Evolutionary conservation across 2,888 invertebrate genomes (phyloP), one percentile per base, ranked within the genome.

Genomic region (Apamea anceps): DNA sequence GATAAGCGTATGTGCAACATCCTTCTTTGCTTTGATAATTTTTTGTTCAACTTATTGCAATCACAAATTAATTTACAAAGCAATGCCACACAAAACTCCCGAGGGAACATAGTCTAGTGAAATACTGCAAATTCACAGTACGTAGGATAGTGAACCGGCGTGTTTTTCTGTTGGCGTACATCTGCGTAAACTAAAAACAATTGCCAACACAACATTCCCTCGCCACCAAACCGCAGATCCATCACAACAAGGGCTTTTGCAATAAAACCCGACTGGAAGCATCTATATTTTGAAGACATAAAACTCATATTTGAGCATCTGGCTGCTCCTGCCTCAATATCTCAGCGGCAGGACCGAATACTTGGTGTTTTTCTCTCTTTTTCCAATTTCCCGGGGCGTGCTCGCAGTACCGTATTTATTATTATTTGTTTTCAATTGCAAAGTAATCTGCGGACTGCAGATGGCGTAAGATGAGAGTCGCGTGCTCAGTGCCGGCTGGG

Each of bases 371-470:
- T 94, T 94, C 92, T 94, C 92, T 93, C 92, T 94, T 95, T 95
- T 95, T 95, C 94, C 95, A 95, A 95, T 95, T 95, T 95, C 91
- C 92, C 92, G 93, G 92, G 91, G 93, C 93, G 92, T 93, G 93
- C 93, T 93, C 92, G 93, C 90, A 92, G 92, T 91, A 91, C 91
- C 91, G 93, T 96, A 96, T 96, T 96, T 96, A 96, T 96, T 96
- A 95, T 96, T 96, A 96, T 96, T 96, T 96, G 96, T 96, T 96
- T 96, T 96, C 96, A 96, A 96, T 96, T 96, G 96, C 95, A 94
- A 95, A 96, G 95, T 95, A 96, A 96, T 96, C 96, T 96, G 93
- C 91, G 94, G 94, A 92, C 94, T 94, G 95, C 96, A 96, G 95
- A 95, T 96, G 96, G 93, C 89, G 87, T 91, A 92, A 95, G 94